These are phyloP conservation scores for Drosophila busckii DNA, from an alignment of 1,140 invertebrate species.

Conservation along the genomic window DNA sequence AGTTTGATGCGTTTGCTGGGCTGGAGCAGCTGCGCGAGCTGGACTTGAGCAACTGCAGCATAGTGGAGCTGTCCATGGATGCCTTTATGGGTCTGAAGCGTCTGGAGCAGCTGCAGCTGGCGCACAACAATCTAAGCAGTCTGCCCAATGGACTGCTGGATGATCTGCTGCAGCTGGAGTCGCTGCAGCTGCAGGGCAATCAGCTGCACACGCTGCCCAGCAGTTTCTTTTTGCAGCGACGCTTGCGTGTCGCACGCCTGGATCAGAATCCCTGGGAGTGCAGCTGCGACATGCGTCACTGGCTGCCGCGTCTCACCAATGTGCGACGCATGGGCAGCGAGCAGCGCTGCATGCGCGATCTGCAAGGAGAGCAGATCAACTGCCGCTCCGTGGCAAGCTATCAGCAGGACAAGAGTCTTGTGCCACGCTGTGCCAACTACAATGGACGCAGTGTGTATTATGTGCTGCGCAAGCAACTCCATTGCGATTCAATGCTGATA, in stretches of 20 bases:
- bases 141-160: slow-evolving; percentile 84
- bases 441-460: slow-evolving; percentile 83
- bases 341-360: slow-evolving; percentile 78
- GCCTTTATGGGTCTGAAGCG: slow-evolving; percentile 83
- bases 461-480: slow-evolving; percentile 54
- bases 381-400: slow-evolving; percentile 72
- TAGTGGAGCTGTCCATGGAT: slow-evolving; percentile 84
- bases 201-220: slow-evolving; percentile 81
- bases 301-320: slow-evolving; percentile 82
- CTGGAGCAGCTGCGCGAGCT: slow-evolving; percentile 81
- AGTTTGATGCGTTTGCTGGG: slow-evolving; percentile 85
- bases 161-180: slow-evolving; percentile 81
- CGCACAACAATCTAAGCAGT: slow-evolving; percentile 81
- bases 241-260: slow-evolving; percentile 80
- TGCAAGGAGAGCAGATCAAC: slow-evolving; percentile 45
- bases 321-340: slow-evolving; percentile 51
- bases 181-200: slow-evolving; percentile 83
- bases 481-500: slow-evolving; percentile 39
- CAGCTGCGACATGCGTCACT: slow-evolving; percentile 83
- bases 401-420: slow-evolving; percentile 81
- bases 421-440: slow-evolving; percentile 83
- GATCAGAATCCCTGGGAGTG: slow-evolving; percentile 85
- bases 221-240: slow-evolving; percentile 81
- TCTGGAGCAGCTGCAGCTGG: slow-evolving; percentile 83
- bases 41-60: slow-evolving; percentile 82